These are phyloP conservation scores for Adrianichthys oophorus DNA, from an alignment of 2,797 vertebrate species.

Conservation along the genomic window DNA sequence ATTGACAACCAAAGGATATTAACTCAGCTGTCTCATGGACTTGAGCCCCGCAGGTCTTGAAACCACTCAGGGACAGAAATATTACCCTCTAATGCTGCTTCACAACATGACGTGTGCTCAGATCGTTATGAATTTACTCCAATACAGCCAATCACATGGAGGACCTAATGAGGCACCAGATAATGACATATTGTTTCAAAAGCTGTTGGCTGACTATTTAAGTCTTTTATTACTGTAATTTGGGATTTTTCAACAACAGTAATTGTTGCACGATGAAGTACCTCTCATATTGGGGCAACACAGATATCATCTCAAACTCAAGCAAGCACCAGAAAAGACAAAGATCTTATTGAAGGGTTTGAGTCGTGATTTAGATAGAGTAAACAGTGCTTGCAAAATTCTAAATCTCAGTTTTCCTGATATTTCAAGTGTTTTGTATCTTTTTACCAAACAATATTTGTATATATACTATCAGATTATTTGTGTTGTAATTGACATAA, in stretches of 20 bases:
- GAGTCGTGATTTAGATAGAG: conserved; percentile 37
- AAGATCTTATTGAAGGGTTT: conserved; percentile 14
- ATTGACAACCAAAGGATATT: conserved; percentile 99
- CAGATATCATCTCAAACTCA: conserved; percentile 30
- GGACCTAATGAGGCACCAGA: conserved; percentile 33
- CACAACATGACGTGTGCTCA: conserved; percentile 66
- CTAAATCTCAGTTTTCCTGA: conserved; percentile 42
- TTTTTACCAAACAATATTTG: conserved; percentile 82
- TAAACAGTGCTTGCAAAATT: conserved; percentile 37
- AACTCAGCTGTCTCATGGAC: conserved; percentile 92
- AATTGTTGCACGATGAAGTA: conserved; percentile 42
- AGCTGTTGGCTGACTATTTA: conserved; percentile 32
- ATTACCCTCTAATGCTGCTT: conserved; percentile 71
- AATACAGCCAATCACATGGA: conserved; percentile 37
- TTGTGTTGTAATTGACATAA: conserved; percentile 81
- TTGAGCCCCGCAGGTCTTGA: conserved; percentile 93
- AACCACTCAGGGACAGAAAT: conserved; percentile 38
- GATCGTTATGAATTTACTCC: conserved; percentile 27
- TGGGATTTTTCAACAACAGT: conserved; percentile 49
- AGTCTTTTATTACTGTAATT: conserved; percentile 52
- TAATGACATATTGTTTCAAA: conserved; percentile 51
- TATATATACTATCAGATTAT: conserved; percentile 59
- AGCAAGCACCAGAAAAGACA: conserved; percentile 22
- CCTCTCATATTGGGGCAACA: conserved; percentile 49
- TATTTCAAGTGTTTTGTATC: conserved; percentile 61